These are phyloP conservation scores for Astropecten irregularis DNA, from an alignment of 53 echinoderm and acorn worm genomes.

Conservation along the genomic window DNA sequence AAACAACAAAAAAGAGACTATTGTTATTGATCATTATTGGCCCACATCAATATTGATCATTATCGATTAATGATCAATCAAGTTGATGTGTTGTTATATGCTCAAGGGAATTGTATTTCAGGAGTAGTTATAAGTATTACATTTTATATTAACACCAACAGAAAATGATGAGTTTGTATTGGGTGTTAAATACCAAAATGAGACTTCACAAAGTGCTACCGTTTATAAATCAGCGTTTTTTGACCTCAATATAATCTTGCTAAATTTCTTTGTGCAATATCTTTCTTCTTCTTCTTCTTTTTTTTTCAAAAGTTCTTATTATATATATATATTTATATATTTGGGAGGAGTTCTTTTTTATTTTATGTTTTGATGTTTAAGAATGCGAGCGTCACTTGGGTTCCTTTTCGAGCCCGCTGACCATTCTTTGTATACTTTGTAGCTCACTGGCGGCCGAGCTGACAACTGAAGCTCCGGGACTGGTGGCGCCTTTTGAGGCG, in stretches of 20 bases:
- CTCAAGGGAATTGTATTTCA: too few relatives aligned
- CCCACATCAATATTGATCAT: neutral
- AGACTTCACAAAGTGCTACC: too few relatives aligned
- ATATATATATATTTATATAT: constrained; percentile 1
- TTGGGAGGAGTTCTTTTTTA: neutral
- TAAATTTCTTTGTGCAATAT: neutral
- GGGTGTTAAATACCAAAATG: too few relatives aligned
- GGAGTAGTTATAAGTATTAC: neutral
- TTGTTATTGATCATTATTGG: constrained; percentile 17
- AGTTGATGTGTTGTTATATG: too few relatives aligned
- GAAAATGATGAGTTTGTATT: too few relatives aligned
- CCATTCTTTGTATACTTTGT: constrained; percentile 97
- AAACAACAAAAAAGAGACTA: neutral
- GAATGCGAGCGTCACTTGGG: constrained; percentile 61
- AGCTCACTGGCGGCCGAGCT: constrained; percentile 95
- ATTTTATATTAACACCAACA: neutral
- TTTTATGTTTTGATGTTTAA: too few relatives aligned
- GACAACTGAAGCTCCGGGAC: constrained; percentile 58
- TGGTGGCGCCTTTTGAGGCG: constrained; percentile 44
- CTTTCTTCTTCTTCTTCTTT: neutral
- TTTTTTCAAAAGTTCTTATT: neutral
- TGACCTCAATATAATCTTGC: neutral
- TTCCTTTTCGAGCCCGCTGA: constrained; percentile 89
- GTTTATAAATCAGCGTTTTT: too few relatives aligned
- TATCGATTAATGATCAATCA: too few relatives aligned